These are phyloP conservation scores for Maconellicoccus hirsutus DNA, from an alignment of 1,140 invertebrate genomes.

Conservation along the genomic window DNA sequence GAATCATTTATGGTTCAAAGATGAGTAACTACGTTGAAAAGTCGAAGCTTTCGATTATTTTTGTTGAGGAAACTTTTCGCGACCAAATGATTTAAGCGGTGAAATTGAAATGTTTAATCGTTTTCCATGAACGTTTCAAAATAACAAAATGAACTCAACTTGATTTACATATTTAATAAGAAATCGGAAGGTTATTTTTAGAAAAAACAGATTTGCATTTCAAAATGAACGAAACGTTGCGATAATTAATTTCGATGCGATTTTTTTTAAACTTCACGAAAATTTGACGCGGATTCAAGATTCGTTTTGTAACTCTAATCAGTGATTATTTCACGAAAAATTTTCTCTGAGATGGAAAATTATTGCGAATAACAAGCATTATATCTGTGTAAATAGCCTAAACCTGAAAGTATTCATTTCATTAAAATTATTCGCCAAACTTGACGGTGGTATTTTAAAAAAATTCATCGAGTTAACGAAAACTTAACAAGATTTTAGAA, in stretches of 20 bases:
- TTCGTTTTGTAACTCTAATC: neutral
- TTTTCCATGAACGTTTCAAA: neutral
- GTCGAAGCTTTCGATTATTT: neutral
- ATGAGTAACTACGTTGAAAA: neutral
- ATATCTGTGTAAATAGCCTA: too few species aligned
- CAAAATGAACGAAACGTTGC: neutral
- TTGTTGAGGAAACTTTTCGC: neutral
- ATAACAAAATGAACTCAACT: neutral
- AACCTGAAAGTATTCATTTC: too few species aligned
- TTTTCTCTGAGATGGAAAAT: too few species aligned
- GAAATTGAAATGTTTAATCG: neutral
- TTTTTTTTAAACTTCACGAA: neutral
- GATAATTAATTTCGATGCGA: neutral
- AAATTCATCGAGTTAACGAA: neutral
- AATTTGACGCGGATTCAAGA: neutral
- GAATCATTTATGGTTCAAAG: neutral
- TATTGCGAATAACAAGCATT: too few species aligned
- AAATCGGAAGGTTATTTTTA: neutral
- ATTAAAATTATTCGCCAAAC: too few species aligned
- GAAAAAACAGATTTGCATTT: neutral
- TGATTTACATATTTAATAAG: slow-evolving; percentile 1
- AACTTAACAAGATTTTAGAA: neutral
- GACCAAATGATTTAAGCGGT: neutral
- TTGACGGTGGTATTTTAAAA: too few species aligned
- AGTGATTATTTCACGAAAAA: too few species aligned